These are phyloP conservation scores for Stomatorhinus walkeri DNA, from an alignment of 2,797 vertebrate species.

Conservation along the genomic window DNA sequence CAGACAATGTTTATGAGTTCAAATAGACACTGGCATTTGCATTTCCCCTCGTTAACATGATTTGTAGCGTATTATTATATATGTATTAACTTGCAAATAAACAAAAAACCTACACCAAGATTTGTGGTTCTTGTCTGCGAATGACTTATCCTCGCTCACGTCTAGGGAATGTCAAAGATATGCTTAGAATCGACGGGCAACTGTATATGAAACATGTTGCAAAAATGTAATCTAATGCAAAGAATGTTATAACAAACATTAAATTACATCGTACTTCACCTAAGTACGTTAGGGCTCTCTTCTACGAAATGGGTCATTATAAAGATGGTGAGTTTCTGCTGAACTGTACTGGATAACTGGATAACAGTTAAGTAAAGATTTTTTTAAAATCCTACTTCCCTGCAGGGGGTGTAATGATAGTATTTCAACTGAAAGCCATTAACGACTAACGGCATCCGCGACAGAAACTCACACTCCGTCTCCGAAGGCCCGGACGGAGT, in stretches of 20 bases:
- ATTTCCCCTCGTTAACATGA: not conserved
- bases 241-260: not conserved
- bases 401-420: not conserved
- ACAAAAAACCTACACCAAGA: not conserved
- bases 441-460: not conserved
- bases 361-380: not conserved
- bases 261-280: not conserved
- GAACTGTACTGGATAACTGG: not conserved
- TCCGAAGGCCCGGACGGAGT: slow-evolving; percentile 76
- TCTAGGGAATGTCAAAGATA: not conserved
- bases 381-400: not conserved
- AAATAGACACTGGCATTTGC: not conserved
- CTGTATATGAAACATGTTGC: not conserved
- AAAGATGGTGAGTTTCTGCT: not conserved
- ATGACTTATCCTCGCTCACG: not conserved
- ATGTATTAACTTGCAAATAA: not conserved
- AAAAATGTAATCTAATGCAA: not conserved
- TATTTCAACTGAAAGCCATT: not conserved
- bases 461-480: slow-evolving; percentile 76
- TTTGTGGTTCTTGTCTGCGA: not conserved
- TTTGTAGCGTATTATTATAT: not conserved
- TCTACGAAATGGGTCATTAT: not conserved
- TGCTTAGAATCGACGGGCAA: not conserved
- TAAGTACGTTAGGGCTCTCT: not conserved
- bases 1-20: not conserved